These are phyloP conservation scores for Tragelaphus strepsiceros DNA, from an alignment of 2,113 vertebrate species.

Conservation along the genomic window DNA sequence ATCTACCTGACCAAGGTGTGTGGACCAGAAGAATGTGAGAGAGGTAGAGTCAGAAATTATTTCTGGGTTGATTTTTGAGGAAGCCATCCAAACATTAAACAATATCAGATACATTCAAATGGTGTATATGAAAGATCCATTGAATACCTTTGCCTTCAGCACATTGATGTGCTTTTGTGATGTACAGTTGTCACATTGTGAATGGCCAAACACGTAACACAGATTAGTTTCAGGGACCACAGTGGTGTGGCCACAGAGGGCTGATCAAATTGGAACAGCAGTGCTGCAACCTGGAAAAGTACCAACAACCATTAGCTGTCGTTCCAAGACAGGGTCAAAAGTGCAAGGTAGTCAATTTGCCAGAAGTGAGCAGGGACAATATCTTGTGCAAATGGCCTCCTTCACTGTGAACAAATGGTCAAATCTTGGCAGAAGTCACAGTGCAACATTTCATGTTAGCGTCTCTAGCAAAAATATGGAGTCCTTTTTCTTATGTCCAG, in stretches of 20 bases:
- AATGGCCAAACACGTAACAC: background rate
- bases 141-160: background rate
- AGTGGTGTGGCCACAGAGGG: background rate
- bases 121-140: background rate
- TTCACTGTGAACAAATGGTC: background rate
- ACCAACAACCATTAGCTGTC: background rate
- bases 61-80: background rate
- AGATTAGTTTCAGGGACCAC: background rate
- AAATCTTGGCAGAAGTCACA: background rate
- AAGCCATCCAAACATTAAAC: background rate
- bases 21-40: background rate
- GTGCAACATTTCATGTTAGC: background rate
- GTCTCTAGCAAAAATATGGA: background rate
- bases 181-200: background rate
- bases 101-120: background rate
- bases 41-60: background rate
- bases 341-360: background rate
- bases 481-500: background rate
- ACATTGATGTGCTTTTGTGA: too few relatives aligned
- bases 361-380: background rate
- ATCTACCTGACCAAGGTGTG: background rate
- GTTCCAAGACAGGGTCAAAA: background rate
- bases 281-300: background rate
- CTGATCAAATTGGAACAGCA: background rate
- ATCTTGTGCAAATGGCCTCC: background rate